Percentiles rank a stretch among this genome's conserved stretches.
Conservation (phyloP, 2,797 vertebrate genomes). For the Gymnopithys bicolor region DNA sequence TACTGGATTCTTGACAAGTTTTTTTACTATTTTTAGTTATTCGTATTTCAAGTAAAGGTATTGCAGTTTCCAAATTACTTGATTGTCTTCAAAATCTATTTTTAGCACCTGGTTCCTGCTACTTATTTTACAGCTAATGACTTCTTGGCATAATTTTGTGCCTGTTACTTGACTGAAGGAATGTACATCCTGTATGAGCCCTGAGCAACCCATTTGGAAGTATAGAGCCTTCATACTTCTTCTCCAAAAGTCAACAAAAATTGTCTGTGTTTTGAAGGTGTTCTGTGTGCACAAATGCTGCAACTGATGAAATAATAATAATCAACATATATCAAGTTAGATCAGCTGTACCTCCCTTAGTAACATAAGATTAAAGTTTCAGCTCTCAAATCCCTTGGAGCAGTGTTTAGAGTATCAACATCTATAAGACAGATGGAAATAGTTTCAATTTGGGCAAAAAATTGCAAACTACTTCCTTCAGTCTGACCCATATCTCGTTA, state of each 20-base stretch:
- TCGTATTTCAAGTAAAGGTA: not conserved
- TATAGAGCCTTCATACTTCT: not conserved
- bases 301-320: not conserved
- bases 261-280: not conserved
- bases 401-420: not conserved
- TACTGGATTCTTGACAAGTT: constrained; percentile 12
- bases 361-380: not conserved
- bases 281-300: not conserved
- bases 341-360: not conserved
- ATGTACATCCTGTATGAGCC: not conserved
- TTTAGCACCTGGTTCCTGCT: constrained; percentile 6
- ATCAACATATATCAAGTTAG: not conserved
- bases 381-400: not conserved
- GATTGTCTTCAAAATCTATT: constrained; percentile 35
- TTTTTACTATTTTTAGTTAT: constrained; percentile 24
- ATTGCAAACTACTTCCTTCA: not conserved
- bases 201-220: rapidly evolving
- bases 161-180: constrained; percentile 2
- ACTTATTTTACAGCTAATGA: constrained; percentile 32
- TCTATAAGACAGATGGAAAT: not conserved
- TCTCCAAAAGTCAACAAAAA: not conserved
- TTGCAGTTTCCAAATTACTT: not conserved
- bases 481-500: rapidly evolving
- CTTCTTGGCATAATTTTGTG: constrained; percentile 29
- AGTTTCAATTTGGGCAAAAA: not conserved